Base-by-base conservation (phyloP, 2,888 invertebrate genomes). In the Drosophila lacicola region DNA sequence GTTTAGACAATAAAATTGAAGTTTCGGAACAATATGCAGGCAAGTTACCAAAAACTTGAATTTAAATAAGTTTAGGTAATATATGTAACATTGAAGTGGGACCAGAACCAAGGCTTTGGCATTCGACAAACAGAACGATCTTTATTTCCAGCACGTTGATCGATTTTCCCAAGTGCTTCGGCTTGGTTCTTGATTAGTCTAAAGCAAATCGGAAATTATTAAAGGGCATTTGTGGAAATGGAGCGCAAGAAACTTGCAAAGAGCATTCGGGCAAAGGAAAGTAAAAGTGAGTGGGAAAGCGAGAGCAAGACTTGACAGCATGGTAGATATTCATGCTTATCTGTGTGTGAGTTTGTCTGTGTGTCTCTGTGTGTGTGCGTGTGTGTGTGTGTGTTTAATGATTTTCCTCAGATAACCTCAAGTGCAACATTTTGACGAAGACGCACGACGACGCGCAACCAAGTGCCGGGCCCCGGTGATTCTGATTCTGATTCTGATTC, bases 331-430 rank as follows among this genome's bases (percentile, higher is more conserved):
- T 69, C 44, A 58, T 66, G 78, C 66, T 63, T 70, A 69, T 63
- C 14, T 17, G 29, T 42, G 19, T 73, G 55, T 54, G 63, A 55
- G 53, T 56, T 11, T 47, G 39, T 14, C n/a, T 39, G 29, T 60
- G 61, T 39, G 54, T 66, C 53, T 21, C 9, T 39, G 19, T 45
- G 33, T 29, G 14, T 57, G 45, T 42, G 61, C 4, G 29, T 44
- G 42, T 49, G 55, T 46, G 39, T 21, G 61, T 66, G 62, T 76
- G 61, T 83, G 53, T 54, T 79, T 79, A 69, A 76, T 81, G 88
- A 74, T 85, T 85, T 77, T 70, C 53, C 85, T 56, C 21, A 67
- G 86, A 82, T 88, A 82, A 74, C 85, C 82, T 88, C 82, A 84
- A 82, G 88, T 85, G 88, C 79, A 84, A 73, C 62, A 62, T 37